A percentile compares a stretch with the other conserved stretches of the same genome.
These are phyloP conservation scores for Nyleta sp. DNA, from an alignment of 2,888 invertebrate genomes.

Conservation along the genomic window DNA sequence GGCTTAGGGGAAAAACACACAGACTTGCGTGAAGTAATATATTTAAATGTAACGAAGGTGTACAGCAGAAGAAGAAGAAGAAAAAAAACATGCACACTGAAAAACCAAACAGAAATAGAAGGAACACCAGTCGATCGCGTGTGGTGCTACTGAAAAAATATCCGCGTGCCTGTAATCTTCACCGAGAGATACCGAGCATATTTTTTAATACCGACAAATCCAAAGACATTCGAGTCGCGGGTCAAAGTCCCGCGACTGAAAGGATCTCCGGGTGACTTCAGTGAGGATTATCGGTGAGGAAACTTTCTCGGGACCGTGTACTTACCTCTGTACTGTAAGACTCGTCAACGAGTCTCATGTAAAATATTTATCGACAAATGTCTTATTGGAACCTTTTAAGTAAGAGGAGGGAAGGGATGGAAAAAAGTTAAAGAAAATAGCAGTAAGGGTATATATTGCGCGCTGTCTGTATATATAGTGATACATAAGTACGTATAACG, in stretches of 20 bases:
- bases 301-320: constrained; percentile 66
- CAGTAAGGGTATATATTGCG: constrained; percentile 13
- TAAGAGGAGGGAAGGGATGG: not conserved
- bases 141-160: constrained; percentile 48
- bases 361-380: constrained; percentile 53
- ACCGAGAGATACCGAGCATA: constrained; percentile 55
- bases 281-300: constrained; percentile 61
- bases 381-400: constrained; percentile 34
- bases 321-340: constrained; percentile 55
- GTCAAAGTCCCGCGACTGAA: constrained; percentile 13
- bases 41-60: constrained; percentile 52
- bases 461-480: constrained; percentile 40
- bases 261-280: constrained; percentile 47
- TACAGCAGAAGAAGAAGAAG: not conserved
- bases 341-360: constrained; percentile 53
- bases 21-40: constrained; percentile 56
- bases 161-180: constrained; percentile 57
- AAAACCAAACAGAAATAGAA: constrained; percentile 13
- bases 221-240: constrained; percentile 36
- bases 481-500: constrained; percentile 31
- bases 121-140: constrained; percentile 30
- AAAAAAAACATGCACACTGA: not conserved
- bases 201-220: constrained; percentile 56
- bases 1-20: constrained; percentile 30
- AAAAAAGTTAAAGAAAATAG: constrained; percentile 16